phyloP scores from a whole-genome alignment of 2,113 vertebrate genomes.

The Guaruba guarouba region DNA sequence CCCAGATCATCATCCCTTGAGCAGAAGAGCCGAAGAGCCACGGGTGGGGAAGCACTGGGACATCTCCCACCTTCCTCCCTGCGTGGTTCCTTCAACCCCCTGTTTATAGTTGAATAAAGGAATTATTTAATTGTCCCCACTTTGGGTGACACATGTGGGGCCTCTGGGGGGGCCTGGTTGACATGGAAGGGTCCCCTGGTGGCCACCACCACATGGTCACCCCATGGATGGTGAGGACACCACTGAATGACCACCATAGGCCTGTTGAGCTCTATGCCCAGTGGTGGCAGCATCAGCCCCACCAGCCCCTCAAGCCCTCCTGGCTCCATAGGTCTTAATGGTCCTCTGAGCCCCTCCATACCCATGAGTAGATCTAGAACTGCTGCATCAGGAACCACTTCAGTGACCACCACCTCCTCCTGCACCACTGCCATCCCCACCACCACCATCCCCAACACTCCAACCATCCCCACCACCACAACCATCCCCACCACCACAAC shows the following conservation, averaged over 20 bases:
- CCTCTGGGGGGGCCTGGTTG: no score
- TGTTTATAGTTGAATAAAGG: background rate
- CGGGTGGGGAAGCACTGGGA: background rate
- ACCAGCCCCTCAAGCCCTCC: background rate
- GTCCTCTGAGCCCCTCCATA: background rate
- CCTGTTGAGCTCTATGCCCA: background rate
- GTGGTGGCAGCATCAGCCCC: background rate
- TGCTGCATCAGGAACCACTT: background rate
- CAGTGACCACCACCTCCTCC: background rate
- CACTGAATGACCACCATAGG: background rate
- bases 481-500: no score
- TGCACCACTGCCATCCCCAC: background rate
- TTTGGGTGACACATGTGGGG: background rate
- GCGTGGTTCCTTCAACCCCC: background rate
- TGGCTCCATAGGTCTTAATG: background rate
- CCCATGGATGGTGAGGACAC: background rate
- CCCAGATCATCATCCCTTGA: background rate
- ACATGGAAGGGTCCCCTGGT: background rate
- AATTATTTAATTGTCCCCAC: background rate
- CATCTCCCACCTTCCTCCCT: background rate
- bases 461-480: background rate
- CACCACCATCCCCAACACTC: no score
- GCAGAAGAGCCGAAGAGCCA: background rate
- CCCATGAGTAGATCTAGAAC: background rate
- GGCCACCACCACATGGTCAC: background rate